phyloP scores from a whole-genome alignment of 2,888 invertebrate species.

The Drosophila pegasa region DNA sequence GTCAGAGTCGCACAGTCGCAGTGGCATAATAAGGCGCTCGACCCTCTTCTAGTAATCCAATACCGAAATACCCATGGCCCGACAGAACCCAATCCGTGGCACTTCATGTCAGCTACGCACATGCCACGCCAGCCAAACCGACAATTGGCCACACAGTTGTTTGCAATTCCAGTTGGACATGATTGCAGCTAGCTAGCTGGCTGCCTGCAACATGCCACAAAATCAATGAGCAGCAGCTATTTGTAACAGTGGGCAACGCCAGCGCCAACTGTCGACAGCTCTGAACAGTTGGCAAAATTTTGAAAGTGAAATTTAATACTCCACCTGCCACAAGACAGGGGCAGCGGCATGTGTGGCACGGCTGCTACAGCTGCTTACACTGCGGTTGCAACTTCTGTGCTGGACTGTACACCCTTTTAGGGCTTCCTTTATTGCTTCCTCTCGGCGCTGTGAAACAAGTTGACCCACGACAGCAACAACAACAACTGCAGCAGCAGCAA shows the following conservation, averaged over 20 bases:
- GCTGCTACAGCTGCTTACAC: conserved; percentile 21
- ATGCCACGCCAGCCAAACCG: conserved; percentile 50
- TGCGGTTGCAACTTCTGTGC: conserved; percentile 47
- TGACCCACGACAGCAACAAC: conserved; percentile 20
- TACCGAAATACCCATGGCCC: conserved; percentile 21
- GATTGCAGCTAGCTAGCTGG: conserved; percentile 1
- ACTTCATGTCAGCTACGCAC: conserved; percentile 40
- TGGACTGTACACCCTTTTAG: conserved; percentile 26
- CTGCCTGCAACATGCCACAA: conserved; percentile 68
- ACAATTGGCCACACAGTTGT: conserved; percentile 56
- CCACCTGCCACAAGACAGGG: conserved; percentile 37
- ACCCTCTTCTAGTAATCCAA: conserved; percentile 62
- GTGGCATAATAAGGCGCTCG: conserved; percentile 17
- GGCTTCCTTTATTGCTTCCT: conserved; percentile 65
- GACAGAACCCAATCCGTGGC: conserved; percentile 12
- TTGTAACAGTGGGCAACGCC: conserved; percentile 47
- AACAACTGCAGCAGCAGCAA: conserved; percentile 18
- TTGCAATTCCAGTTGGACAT: conserved; percentile 40
- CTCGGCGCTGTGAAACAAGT: conserved; percentile 35
- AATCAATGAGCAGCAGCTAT: conserved; percentile 74
- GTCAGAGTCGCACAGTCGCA: too few relatives aligned
- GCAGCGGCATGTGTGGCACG: conserved; percentile 1
- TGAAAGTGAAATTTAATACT: conserved; percentile 67
- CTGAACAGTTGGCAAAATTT: conserved; percentile 66
- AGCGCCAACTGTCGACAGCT: conserved; percentile 56